phyloP scores from a whole-genome alignment of 1,140 invertebrate genomes.

The Aplysia californica region DNA sequence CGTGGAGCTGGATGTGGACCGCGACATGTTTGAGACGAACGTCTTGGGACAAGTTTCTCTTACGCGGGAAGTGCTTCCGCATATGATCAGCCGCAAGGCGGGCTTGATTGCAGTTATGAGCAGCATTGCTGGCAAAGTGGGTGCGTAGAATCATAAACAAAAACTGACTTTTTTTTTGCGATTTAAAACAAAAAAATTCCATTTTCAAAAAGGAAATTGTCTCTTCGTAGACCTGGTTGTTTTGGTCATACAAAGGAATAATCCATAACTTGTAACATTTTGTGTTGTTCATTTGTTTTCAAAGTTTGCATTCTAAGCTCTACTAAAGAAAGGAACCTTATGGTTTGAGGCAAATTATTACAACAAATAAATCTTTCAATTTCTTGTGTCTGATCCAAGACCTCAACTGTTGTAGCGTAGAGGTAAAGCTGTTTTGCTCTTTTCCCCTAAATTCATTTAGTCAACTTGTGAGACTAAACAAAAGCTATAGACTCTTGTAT shows the following conservation, averaged over 20 bases:
- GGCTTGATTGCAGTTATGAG: conserved; percentile 68
- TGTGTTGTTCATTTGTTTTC: background rate
- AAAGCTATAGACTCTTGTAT: background rate
- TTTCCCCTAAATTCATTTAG: background rate
- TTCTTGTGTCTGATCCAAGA: background rate
- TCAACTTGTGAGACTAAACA: too few species aligned
- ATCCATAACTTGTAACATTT: background rate
- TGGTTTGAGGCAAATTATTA: too few species aligned
- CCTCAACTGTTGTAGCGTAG: background rate
- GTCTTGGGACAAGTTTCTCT: conserved; percentile 82
- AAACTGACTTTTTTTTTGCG: background rate
- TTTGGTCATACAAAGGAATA: too few species aligned
- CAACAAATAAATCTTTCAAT: background rate
- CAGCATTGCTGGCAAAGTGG: conserved; percentile 72
- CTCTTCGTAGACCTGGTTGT: background rate
- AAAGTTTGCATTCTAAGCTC: background rate
- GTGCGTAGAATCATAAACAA: conserved; percentile 70
- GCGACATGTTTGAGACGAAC: conserved; percentile 84
- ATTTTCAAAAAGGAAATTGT: background rate
- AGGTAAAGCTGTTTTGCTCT: background rate
- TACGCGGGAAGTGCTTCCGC: conserved; percentile 62
- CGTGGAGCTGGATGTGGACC: conserved; percentile 81
- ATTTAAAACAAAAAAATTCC: background rate
- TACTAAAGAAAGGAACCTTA: too few species aligned
- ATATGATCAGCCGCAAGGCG: conserved; percentile 61